Percentiles rank a stretch among this genome's conserved stretches.
Evolutionary conservation across 2,797 vertebrate species (phyloP).

Genomic region (Pipistrellus pygmaeus): DNA sequence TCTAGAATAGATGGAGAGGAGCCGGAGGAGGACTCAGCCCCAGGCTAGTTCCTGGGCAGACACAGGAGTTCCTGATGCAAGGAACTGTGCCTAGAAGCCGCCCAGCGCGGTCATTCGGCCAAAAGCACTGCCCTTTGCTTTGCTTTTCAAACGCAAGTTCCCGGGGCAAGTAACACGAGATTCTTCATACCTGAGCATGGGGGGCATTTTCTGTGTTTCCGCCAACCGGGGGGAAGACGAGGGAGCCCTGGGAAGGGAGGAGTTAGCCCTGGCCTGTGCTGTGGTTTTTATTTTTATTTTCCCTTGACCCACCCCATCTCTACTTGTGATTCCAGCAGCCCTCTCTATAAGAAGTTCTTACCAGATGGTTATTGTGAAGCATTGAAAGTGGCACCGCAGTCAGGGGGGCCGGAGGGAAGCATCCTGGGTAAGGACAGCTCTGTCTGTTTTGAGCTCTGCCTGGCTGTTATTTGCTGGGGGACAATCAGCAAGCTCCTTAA

Average conservation of each 20-base stretch:
- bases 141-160: conserved; percentile 49
- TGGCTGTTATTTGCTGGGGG: background rate
- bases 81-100: background rate
- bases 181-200: background rate
- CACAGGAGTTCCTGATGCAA: background rate
- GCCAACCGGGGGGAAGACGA: background rate
- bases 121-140: conserved; percentile 5
- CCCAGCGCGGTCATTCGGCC: background rate
- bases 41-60: background rate
- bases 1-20: conserved; percentile 8
- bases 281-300: background rate
- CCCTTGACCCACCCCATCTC: background rate
- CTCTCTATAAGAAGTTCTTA: background rate
- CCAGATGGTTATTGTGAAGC: background rate
- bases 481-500: background rate
- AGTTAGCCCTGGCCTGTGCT: background rate
- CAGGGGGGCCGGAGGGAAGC: background rate
- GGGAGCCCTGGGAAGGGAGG: background rate
- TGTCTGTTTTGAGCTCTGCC: background rate
- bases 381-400: background rate
- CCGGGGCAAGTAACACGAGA: background rate
- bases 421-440: background rate
- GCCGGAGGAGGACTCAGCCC: background rate
- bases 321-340: conserved; percentile 46
- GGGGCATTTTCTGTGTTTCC: conserved; percentile 30